A percentile compares a stretch with the other conserved stretches of the same genome.
phyloP scores from a whole-genome alignment of 37 sponge, comb jelly and placozoan species.

The Ianthella basta region DNA sequence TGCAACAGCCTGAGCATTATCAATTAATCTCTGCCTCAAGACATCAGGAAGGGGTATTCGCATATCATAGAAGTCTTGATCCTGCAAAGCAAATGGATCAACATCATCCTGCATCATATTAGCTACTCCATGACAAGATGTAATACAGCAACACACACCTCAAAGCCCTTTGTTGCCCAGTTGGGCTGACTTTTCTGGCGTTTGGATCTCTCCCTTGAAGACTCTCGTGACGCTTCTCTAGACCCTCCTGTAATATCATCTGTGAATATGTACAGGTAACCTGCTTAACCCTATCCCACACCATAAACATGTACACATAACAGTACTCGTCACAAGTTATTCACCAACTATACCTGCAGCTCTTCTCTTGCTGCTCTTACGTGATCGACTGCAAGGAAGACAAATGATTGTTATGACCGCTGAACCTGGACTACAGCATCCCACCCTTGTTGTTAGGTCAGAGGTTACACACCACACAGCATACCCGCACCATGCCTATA shows the following conservation, averaged over 20 bases:
- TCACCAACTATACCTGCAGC: constrained; percentile 24
- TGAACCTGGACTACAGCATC: not conserved
- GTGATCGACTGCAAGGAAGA: not conserved
- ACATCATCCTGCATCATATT: too few relatives aligned
- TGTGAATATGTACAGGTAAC: not conserved
- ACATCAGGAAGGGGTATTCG: not conserved
- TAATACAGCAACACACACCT: too few relatives aligned
- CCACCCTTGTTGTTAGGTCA: too few relatives aligned
- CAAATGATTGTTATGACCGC: not conserved
- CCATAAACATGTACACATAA: not conserved
- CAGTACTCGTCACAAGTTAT: not conserved
- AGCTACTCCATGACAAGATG: too few relatives aligned
- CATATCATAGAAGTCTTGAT: not conserved
- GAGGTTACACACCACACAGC: not conserved
- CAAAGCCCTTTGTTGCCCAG: not conserved
- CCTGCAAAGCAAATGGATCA: too few relatives aligned
- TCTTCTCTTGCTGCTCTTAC: constrained; percentile 8
- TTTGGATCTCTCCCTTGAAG: constrained; percentile 30
- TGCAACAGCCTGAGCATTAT: constrained; percentile 9
- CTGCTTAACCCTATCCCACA: too few relatives aligned
- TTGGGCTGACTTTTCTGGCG: not conserved
- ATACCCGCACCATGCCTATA: not conserved
- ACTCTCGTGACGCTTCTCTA: constrained; percentile 5
- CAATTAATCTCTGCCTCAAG: not conserved
- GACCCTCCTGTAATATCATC: not conserved